Conservation (phyloP, 2,888 invertebrate genomes). For the Diaprepes abbreviatus region DNA sequence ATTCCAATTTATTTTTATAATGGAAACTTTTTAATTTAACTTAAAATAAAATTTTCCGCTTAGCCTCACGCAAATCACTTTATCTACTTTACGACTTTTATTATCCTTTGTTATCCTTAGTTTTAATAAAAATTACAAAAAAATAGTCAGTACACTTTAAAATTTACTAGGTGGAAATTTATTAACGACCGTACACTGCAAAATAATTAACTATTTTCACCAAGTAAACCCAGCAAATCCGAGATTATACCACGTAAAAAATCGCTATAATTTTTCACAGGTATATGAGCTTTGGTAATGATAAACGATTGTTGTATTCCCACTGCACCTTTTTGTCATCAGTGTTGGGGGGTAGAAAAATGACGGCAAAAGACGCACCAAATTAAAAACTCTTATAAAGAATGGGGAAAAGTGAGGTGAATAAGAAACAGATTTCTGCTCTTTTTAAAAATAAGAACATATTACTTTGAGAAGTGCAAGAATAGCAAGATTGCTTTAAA, state of each 20-base stretch:
- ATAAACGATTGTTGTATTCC: constrained; percentile 31
- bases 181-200: constrained; percentile 20
- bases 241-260: constrained; percentile 57
- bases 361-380: constrained; percentile 10
- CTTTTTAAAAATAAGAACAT: background rate
- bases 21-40: too few relatives aligned
- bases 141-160: constrained; percentile 1
- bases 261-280: constrained; percentile 60
- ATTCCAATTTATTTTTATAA: too few relatives aligned
- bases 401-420: background rate
- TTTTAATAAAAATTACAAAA: background rate
- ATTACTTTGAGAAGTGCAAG: background rate
- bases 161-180: constrained; percentile 18
- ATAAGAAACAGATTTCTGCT: constrained; percentile 13
- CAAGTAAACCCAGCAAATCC: constrained; percentile 38
- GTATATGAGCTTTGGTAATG: constrained; percentile 59
- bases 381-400: constrained; percentile 17
- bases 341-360: constrained; percentile 10
- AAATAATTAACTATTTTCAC: constrained; percentile 46
- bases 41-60: too few relatives aligned
- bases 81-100: background rate
- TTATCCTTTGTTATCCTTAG: background rate
- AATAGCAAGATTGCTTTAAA: too few relatives aligned
- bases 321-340: constrained; percentile 32
- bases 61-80: too few relatives aligned